Evolutionary conservation across 2,888 invertebrate genomes (phyloP).

Genomic region (Malacosoma neustria): DNA sequence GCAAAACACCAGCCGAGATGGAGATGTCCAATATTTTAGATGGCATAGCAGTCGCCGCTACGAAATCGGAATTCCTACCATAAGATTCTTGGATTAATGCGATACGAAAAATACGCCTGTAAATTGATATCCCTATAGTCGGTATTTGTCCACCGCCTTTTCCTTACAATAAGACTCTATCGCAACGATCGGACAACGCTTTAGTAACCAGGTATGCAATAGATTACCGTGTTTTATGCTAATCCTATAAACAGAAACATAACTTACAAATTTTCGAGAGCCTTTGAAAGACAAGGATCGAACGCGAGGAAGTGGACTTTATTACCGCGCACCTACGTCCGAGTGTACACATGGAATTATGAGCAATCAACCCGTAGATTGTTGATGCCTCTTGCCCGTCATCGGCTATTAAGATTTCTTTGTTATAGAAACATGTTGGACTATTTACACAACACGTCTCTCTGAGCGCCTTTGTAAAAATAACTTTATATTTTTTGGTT

Average conservation of each 20-base stretch:
- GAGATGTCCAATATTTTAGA: constrained; percentile 76
- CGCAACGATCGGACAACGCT: constrained; percentile 55
- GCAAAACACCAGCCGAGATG: constrained; percentile 67
- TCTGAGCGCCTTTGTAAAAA: constrained; percentile 59
- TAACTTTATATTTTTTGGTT: constrained; percentile 48
- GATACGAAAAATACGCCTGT: constrained; percentile 33
- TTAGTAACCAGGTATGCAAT: constrained; percentile 66
- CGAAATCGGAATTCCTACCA: constrained; percentile 64
- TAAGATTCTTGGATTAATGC: constrained; percentile 38
- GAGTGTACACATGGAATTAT: constrained; percentile 48
- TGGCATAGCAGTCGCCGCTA: constrained; percentile 71
- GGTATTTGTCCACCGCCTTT: constrained; percentile 29
- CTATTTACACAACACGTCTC: constrained; percentile 72
- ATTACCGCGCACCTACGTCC: constrained; percentile 32
- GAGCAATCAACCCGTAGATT: constrained; percentile 68
- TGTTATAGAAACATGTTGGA: constrained; percentile 72
- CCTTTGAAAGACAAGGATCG: constrained; percentile 30
- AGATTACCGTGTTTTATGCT: constrained; percentile 69
- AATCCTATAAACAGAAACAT: constrained; percentile 61
- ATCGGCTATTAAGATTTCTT: constrained; percentile 74
- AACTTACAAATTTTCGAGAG: constrained; percentile 63
- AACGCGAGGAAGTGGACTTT: constrained; percentile 36
- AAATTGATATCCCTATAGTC: constrained; percentile 35
- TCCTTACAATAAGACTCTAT: constrained; percentile 44
- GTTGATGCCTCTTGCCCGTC: constrained; percentile 70